phyloP scores from a whole-genome alignment of 1,140 invertebrate species.

The Zaprionus gabonicus region DNA sequence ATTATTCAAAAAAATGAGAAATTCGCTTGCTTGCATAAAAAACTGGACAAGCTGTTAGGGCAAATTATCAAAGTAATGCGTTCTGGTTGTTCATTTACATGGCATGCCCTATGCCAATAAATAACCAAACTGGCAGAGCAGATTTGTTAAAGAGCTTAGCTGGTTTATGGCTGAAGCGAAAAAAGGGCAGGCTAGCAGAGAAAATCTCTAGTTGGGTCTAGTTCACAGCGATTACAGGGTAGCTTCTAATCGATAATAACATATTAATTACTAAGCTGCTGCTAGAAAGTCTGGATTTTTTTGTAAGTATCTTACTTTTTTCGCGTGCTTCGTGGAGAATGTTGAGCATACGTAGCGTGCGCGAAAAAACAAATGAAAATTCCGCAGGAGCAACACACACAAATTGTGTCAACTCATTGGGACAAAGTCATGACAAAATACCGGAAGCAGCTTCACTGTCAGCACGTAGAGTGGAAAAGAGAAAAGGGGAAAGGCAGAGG shows the following conservation, averaged over 20 bases:
- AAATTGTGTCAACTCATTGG: conserved; percentile 50
- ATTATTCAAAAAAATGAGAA: conserved; percentile 24
- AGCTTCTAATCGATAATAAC: not conserved
- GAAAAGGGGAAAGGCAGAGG: not conserved
- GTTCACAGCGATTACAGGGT: not conserved
- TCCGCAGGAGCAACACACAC: conserved; percentile 20
- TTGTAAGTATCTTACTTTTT: not conserved
- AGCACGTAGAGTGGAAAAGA: not conserved
- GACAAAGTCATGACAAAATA: conserved; percentile 48
- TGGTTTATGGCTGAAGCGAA: not conserved
- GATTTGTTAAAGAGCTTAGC: not conserved
- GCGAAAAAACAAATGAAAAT: conserved; percentile 43
- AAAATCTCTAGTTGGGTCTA: too few relatives aligned
- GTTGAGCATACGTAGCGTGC: conserved; percentile 46
- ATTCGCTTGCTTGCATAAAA: conserved; percentile 19
- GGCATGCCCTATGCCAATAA: conserved; percentile 3
- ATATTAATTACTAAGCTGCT: not conserved
- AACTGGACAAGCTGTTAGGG: conserved; percentile 63
- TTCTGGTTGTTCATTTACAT: conserved; percentile 14
- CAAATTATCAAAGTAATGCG: conserved; percentile 58
- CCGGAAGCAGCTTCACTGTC: conserved; percentile 36
- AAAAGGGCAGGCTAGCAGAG: too few relatives aligned
- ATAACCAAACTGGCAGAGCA: conserved; percentile 5
- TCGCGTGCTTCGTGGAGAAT: conserved; percentile 21
- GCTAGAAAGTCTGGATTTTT: not conserved